Evolutionary conservation across 2,113 vertebrate genomes (phyloP).

Genomic region (Zosterops lateralis): DNA sequence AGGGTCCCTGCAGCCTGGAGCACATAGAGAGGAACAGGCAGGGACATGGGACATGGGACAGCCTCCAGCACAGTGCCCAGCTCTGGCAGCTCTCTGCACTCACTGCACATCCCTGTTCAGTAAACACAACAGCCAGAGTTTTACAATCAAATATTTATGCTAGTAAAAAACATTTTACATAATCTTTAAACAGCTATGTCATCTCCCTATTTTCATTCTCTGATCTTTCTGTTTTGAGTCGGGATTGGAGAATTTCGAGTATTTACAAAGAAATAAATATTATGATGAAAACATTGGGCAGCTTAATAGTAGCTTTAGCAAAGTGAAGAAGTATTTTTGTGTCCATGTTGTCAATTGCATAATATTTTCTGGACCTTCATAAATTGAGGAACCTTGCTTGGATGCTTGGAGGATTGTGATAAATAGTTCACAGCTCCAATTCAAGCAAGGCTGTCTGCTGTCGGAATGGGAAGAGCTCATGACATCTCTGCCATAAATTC

Average conservation of each 20-base stretch:
- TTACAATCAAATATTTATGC: constrained; percentile 81
- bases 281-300: constrained; percentile 72
- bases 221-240: constrained; percentile 73
- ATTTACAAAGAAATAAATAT: constrained; percentile 83
- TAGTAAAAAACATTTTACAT: constrained; percentile 73
- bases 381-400: constrained; percentile 30
- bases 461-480: not conserved
- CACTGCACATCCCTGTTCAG: constrained; percentile 42
- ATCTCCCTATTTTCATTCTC: constrained; percentile 76
- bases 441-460: not conserved
- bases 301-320: constrained; percentile 70
- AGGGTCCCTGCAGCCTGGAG: not conserved
- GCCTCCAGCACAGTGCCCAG: not conserved
- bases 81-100: not conserved
- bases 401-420: not conserved
- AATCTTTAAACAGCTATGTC: constrained; percentile 79
- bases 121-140: constrained; percentile 74
- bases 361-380: constrained; percentile 27
- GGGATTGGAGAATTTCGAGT: constrained; percentile 69
- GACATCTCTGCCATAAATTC: not conserved
- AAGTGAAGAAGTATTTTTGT: constrained; percentile 67
- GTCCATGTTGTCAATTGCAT: constrained; percentile 64
- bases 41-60: not conserved
- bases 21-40: not conserved
- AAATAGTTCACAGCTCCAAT: constrained; percentile 14